These are phyloP conservation scores for Anarhynchus alexandrinus DNA, from an alignment of 2,113 vertebrate species.

Conservation along the genomic window DNA sequence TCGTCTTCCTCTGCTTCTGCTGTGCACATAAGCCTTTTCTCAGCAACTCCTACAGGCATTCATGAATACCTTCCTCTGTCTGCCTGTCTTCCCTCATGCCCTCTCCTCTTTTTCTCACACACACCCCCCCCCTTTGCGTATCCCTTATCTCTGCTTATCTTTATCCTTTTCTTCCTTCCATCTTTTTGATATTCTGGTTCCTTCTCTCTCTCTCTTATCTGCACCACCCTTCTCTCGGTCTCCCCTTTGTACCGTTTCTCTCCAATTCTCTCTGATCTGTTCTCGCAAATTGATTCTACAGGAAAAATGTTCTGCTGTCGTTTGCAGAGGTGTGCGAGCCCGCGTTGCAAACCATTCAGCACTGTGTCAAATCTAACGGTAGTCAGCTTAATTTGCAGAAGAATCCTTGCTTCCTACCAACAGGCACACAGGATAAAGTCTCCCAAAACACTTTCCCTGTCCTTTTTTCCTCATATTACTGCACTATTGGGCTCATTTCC, in stretches of 20 bases:
- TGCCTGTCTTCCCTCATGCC: background rate
- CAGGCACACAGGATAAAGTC: background rate
- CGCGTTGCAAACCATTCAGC: background rate
- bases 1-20: background rate
- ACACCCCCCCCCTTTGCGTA: background rate
- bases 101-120: background rate
- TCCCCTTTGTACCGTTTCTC: slow-evolving; percentile 1
- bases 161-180: background rate
- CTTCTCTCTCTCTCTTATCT: background rate
- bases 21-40: background rate
- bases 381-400: background rate
- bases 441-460: background rate
- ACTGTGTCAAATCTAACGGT: background rate
- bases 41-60: slow-evolving; percentile 1
- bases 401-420: background rate
- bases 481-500: background rate
- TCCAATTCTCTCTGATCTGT: slow-evolving; percentile 6
- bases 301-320: background rate
- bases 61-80: background rate
- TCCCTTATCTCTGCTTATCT: background rate
- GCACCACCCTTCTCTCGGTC: background rate
- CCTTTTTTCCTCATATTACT: background rate
- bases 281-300: slow-evolving; percentile 3
- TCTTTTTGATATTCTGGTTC: background rate
- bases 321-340: background rate